Conservation (phyloP, 2,888 invertebrate species). For the Tineola bisselliella region DNA sequence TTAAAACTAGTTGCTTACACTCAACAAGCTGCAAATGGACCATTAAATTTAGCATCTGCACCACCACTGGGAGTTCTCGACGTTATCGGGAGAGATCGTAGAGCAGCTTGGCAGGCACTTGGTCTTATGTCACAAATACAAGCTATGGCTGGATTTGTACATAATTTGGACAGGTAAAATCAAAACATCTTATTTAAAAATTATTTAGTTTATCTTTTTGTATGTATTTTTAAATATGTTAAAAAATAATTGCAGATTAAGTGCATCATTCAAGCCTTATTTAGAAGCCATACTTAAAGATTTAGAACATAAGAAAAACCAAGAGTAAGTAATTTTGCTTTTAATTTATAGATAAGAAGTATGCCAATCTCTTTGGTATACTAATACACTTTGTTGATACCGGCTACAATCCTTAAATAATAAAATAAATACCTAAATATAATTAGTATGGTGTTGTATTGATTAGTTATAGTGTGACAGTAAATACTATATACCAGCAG, state of each 20-base stretch:
- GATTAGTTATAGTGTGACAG: no score
- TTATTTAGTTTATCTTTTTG: no score
- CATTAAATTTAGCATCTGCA: constrained; percentile 75
- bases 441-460: no score
- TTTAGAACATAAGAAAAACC: constrained; percentile 77
- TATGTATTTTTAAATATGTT: no score
- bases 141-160: constrained; percentile 93
- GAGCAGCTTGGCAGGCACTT: constrained; percentile 92
- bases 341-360: no score
- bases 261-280: constrained; percentile 90
- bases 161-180: constrained; percentile 76
- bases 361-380: no score
- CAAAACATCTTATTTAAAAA: background rate
- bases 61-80: constrained; percentile 92
- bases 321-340: constrained; percentile 35
- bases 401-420: no score
- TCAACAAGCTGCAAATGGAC: constrained; percentile 90
- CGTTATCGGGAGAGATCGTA: constrained; percentile 92
- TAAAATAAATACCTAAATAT: no score
- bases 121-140: constrained; percentile 86
- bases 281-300: constrained; percentile 92
- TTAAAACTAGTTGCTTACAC: constrained; percentile 90
- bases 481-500: no score
- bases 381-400: no score
- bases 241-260: constrained; percentile 63